phyloP scores from a whole-genome alignment of 2,888 invertebrate genomes.

The Clivina fossor region DNA sequence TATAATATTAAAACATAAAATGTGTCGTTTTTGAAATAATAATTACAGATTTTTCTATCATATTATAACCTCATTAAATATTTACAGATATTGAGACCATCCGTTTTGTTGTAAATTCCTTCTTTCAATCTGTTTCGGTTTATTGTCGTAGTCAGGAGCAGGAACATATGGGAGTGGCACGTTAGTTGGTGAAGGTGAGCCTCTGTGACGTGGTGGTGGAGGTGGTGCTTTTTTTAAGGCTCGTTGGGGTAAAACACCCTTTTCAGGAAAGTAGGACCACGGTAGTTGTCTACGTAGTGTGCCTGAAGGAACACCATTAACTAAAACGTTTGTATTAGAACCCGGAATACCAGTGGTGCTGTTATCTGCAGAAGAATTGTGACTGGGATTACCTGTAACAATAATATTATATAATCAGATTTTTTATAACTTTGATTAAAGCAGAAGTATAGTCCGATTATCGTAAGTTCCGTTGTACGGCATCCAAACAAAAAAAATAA shows the following conservation, averaged over 20 bases:
- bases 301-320: conserved; percentile 27
- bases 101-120: conserved; percentile 2
- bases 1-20: too few relatives aligned
- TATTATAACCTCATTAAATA: too few relatives aligned
- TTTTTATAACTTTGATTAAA: too few relatives aligned
- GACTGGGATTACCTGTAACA: too few relatives aligned
- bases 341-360: conserved; percentile 5
- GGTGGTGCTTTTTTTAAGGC: not conserved
- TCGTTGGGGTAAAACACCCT: not conserved
- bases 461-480: too few relatives aligned
- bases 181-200: not conserved
- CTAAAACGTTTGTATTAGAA: conserved; percentile 19
- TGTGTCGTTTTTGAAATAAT: too few relatives aligned
- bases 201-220: too few relatives aligned
- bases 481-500: too few relatives aligned
- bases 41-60: too few relatives aligned
- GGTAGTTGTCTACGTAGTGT: conserved; percentile 39
- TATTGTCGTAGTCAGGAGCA: conserved; percentile 5
- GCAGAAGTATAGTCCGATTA: too few relatives aligned
- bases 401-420: too few relatives aligned
- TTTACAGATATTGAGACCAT: conserved; percentile 14
- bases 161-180: not conserved
- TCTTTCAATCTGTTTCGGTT: not conserved
- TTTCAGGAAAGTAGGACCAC: conserved; percentile 39
- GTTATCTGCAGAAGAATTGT: too few relatives aligned